phyloP scores from a whole-genome alignment of 2,113 vertebrate species.

The Silurus asotus region DNA sequence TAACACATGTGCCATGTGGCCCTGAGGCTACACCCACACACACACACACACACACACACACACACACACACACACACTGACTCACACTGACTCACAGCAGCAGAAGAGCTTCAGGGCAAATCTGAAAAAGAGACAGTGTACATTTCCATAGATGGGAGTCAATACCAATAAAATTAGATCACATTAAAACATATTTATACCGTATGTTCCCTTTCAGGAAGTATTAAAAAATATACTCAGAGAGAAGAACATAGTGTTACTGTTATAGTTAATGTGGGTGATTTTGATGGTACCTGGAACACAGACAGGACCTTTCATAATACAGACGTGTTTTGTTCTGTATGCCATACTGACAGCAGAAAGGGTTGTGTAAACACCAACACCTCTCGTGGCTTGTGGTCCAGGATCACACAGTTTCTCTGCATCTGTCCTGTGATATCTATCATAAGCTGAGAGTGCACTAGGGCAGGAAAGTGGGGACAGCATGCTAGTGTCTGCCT shows the following conservation, averaged over 20 bases:
- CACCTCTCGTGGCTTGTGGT: slow-evolving; percentile 37
- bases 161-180: slow-evolving; percentile 2
- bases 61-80: slow-evolving; percentile 10
- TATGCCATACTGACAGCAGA: slow-evolving; percentile 46
- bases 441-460: slow-evolving; percentile 35
- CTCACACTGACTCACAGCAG: not conserved
- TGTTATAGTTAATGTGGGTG: not conserved
- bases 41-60: slow-evolving; percentile 1
- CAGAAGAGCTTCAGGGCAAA: not conserved
- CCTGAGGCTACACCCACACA: slow-evolving; percentile 26
- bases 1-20: slow-evolving; percentile 45
- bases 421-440: slow-evolving; percentile 37
- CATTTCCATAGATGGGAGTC: not conserved
- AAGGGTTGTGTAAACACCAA: slow-evolving; percentile 27
- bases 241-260: not conserved
- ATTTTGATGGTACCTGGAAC: not conserved
- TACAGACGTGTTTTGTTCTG: slow-evolving; percentile 24
- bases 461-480: not conserved
- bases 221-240: not conserved
- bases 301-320: slow-evolving; percentile 14
- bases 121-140: not conserved
- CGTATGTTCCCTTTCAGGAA: not conserved
- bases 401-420: slow-evolving; percentile 26
- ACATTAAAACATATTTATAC: not conserved
- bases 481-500: slow-evolving; percentile 17